These are phyloP conservation scores for Leuciscus waleckii DNA, from an alignment of 2,797 vertebrate species.

Conservation along the genomic window DNA sequence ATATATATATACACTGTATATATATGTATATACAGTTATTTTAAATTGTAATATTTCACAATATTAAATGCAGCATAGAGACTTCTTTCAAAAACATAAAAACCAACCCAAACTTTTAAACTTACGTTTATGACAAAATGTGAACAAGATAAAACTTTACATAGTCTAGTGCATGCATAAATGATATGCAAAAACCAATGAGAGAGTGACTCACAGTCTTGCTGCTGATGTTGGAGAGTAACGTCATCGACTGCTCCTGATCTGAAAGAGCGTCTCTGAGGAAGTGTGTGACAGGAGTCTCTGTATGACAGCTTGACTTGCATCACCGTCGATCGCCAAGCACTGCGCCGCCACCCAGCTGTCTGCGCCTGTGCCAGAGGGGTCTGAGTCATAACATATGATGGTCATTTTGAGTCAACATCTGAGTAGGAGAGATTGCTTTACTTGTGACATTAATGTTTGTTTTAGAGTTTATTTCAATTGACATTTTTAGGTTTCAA, in stretches of 20 bases:
- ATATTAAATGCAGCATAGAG: neutral
- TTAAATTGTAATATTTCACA: neutral
- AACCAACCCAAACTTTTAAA: neutral
- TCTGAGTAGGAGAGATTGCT: neutral
- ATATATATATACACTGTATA: too few relatives aligned
- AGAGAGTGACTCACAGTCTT: slow-evolving; percentile 71
- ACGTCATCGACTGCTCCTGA: slow-evolving; percentile 67
- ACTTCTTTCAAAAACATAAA: neutral
- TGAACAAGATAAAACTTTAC: neutral
- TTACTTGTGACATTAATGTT: neutral
- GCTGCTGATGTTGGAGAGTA: slow-evolving; percentile 72
- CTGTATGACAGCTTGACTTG: slow-evolving; percentile 70
- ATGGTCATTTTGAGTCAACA: neutral
- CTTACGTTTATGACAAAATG: neutral
- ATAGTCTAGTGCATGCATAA: neutral
- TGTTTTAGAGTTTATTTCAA: neutral
- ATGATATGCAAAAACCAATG: neutral
- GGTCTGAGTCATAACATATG: slow-evolving; percentile 49
- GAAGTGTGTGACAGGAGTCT: slow-evolving; percentile 77
- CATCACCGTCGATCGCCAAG: slow-evolving; percentile 73
- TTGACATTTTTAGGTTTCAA: neutral
- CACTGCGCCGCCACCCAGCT: slow-evolving; percentile 82
- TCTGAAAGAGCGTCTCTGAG: slow-evolving; percentile 62
- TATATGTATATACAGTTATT: too few relatives aligned
- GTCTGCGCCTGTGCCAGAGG: slow-evolving; percentile 70